Percentiles rank a stretch among this genome's conserved stretches.
Conservation (phyloP, 1,140 invertebrate species). For the Meteorus sp. region DNA sequence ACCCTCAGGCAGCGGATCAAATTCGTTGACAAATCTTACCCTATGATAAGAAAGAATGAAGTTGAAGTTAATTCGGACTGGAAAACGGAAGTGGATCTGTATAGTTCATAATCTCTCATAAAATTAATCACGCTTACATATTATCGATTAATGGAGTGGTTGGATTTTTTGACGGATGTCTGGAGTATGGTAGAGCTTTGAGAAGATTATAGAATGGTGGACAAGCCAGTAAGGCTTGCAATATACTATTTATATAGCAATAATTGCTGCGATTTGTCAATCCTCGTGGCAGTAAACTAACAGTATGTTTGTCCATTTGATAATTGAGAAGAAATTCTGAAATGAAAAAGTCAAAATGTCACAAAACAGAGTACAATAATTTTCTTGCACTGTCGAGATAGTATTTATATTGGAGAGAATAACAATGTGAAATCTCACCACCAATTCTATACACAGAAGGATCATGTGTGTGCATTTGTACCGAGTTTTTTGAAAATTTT, state of each 20-base stretch:
- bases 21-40: constrained; percentile 71
- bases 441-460: constrained; percentile 68
- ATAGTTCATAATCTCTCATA: neutral
- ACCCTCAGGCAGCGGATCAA: constrained; percentile 64
- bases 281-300: constrained; percentile 80
- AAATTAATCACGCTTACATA: constrained; percentile 69
- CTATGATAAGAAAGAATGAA: constrained; percentile 49
- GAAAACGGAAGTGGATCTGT: neutral
- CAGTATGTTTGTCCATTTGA: constrained; percentile 71
- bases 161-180: constrained; percentile 63
- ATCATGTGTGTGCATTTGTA: constrained; percentile 57
- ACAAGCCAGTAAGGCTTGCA: constrained; percentile 88
- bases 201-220: constrained; percentile 92
- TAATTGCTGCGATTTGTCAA: constrained; percentile 91
- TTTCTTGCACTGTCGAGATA: neutral
- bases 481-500: constrained; percentile 22
- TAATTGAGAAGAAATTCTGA: constrained; percentile 73
- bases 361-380: too few relatives aligned
- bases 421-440: constrained; percentile 57
- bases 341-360: too few relatives aligned
- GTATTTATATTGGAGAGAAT: neutral
- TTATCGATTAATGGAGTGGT: constrained; percentile 88
- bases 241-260: constrained; percentile 92
- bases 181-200: constrained; percentile 68
- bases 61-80: constrained; percentile 22